Conservation (phyloP, 2,797 vertebrate genomes). For the Gobio occitaniae region DNA sequence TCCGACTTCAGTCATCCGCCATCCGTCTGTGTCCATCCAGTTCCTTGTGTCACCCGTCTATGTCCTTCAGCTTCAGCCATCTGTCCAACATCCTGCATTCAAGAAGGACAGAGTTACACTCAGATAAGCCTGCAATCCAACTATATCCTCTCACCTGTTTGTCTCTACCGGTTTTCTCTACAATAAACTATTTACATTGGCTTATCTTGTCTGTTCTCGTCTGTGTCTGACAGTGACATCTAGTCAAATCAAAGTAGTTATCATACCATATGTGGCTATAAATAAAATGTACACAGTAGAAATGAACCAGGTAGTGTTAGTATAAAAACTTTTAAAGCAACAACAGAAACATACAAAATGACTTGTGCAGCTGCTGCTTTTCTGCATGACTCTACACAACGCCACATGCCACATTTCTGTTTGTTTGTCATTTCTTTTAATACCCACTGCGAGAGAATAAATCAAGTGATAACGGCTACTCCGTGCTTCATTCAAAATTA, state of each 20-base stretch:
- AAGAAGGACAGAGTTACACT: too few species aligned
- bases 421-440: background rate
- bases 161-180: too few species aligned
- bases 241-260: background rate
- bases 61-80: too few species aligned
- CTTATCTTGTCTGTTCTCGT: too few species aligned
- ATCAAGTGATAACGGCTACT: background rate
- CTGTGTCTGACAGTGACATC: background rate
- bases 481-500: constrained; percentile 21
- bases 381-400: background rate
- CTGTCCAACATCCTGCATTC: too few species aligned
- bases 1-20: too few species aligned
- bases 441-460: constrained; percentile 16
- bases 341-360: background rate
- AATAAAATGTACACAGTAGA: background rate
- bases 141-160: too few species aligned
- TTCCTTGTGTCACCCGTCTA: too few species aligned
- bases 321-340: background rate
- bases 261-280: background rate
- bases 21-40: too few species aligned
- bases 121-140: too few species aligned
- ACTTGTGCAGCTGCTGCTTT: background rate
- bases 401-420: background rate
- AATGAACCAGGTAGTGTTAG: background rate
- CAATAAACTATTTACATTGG: too few species aligned